These are phyloP conservation scores for Lampropteryx suffumata DNA, from an alignment of 2,888 invertebrate genomes.

Conservation along the genomic window DNA sequence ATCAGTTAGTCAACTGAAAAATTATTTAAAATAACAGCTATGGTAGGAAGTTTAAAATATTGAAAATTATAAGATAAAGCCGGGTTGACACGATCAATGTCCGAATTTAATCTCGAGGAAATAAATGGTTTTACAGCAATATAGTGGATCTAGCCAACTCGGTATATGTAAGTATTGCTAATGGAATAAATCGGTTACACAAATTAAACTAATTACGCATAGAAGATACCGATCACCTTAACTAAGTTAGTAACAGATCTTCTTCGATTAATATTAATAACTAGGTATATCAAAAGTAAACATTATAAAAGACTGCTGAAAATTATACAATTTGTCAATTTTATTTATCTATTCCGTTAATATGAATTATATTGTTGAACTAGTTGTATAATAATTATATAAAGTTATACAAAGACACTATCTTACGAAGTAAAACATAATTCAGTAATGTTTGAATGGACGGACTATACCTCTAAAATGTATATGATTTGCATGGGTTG, in stretches of 20 bases:
- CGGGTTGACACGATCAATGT: too few relatives aligned
- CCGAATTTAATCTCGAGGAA: too few relatives aligned
- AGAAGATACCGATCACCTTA: slow-evolving; percentile 32
- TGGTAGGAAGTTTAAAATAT: too few relatives aligned
- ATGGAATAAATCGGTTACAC: too few relatives aligned
- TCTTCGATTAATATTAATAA: slow-evolving; percentile 20
- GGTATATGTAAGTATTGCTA: too few relatives aligned
- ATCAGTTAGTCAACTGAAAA: slow-evolving; percentile 1
- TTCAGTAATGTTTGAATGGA: slow-evolving; percentile 4
- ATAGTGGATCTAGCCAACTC: too few relatives aligned
- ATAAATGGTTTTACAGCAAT: too few relatives aligned
- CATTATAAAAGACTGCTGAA: slow-evolving; percentile 6
- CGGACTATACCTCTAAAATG: slow-evolving; percentile 14
- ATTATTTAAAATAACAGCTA: background rate
- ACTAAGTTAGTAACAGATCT: slow-evolving; percentile 32
- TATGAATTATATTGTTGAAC: too few relatives aligned
- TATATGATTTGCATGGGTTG: slow-evolving; percentile 1
- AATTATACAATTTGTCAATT: slow-evolving; percentile 6
- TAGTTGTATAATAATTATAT: too few relatives aligned
- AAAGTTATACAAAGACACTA: slow-evolving; percentile 4
- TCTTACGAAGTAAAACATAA: slow-evolving; percentile 7
- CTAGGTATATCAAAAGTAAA: slow-evolving; percentile 12
- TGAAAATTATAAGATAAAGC: too few relatives aligned
- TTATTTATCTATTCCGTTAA: slow-evolving; percentile 1
- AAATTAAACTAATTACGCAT: slow-evolving; percentile 12